Base-by-base conservation (phyloP, 1,140 invertebrate genomes). In the Parasteatoda tepidariorum region DNA sequence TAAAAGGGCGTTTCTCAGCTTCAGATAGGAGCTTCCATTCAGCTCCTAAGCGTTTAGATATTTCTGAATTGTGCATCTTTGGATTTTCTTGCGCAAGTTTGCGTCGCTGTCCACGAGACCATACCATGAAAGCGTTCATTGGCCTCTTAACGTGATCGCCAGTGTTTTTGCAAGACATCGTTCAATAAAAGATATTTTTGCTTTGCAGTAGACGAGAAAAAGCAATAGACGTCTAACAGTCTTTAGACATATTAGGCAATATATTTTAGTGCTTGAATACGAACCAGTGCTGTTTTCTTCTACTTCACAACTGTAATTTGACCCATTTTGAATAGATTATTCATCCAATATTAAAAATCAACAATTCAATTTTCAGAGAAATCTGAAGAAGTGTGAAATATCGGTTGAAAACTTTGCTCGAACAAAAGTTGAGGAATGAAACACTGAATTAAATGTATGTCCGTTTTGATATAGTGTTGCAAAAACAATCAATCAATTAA, bases 21-120 rank as follows among this genome's bases (percentile, higher is more conserved):
- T 99, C 98, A 18, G 94, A 94, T 11, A 98, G 90, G n/a, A 96
- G 90, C 89, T 98, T 98, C 97, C 97, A 98, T 90, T 98, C 96
- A 0, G 96, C 95, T 85, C 97, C 97, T 15, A 98, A 90, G 55
- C 96, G 91, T 89, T 98, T 98, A 34, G 95, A 96, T 84, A 98
- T 98, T 89, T 98, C 96, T 0, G 96, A 97, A 88, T 98, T 98
- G 90, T 98, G 97, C 96, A 98, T 97, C 90, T 98, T 98, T 31
- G 97, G 97, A 89, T 98, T 98, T 86, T 98, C 96, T 88, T 96
- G 93, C 2, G 97, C 96, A 87, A 98, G 97, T 89, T 97, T 95
- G 15, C 94, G 91, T 13, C 95, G 90, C 86, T 96, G 94, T 68
- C 95, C 93, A 62, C 95, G 89, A 3, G 95, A 90, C 87, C 88